Evolutionary conservation across 2,797 vertebrate genomes (phyloP).

Genomic region (Acestrorhynchus altus): DNA sequence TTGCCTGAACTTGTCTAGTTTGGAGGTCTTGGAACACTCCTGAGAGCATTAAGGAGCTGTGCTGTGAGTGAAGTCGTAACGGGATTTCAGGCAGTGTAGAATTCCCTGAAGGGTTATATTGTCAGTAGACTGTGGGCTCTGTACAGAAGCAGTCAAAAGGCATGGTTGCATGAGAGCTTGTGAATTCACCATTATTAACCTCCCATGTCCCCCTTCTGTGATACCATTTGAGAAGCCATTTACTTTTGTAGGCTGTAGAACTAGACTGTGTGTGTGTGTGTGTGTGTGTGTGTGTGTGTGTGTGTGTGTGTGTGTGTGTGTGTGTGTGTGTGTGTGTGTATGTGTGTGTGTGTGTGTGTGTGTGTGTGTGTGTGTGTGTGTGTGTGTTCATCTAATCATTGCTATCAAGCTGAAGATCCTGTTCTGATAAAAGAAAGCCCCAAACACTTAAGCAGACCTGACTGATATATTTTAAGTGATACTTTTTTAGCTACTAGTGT

Average conservation of each 20-base stretch:
- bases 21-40: slow-evolving; percentile 23
- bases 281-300: too few species aligned
- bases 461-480: too few species aligned
- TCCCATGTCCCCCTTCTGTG: neutral
- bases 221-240: neutral
- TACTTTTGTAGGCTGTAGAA: neutral
- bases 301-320: too few species aligned
- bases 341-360: too few species aligned
- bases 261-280: too few species aligned
- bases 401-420: too few species aligned
- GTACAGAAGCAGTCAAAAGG: slow-evolving; percentile 4
- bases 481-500: too few species aligned
- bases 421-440: too few species aligned
- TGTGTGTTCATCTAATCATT: too few species aligned
- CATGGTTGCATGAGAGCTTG: slow-evolving; percentile 14
- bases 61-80: slow-evolving; percentile 8
- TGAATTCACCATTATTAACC: slow-evolving; percentile 14
- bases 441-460: too few species aligned
- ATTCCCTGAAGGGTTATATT: slow-evolving; percentile 3
- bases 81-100: neutral
- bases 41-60: neutral
- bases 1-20: slow-evolving; percentile 24
- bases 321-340: too few species aligned
- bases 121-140: neutral
- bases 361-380: too few species aligned